A percentile compares a stretch with the other conserved stretches of the same genome.
Conservation (phyloP, 2,113 vertebrate genomes). For the Pheucticus melanocephalus region DNA sequence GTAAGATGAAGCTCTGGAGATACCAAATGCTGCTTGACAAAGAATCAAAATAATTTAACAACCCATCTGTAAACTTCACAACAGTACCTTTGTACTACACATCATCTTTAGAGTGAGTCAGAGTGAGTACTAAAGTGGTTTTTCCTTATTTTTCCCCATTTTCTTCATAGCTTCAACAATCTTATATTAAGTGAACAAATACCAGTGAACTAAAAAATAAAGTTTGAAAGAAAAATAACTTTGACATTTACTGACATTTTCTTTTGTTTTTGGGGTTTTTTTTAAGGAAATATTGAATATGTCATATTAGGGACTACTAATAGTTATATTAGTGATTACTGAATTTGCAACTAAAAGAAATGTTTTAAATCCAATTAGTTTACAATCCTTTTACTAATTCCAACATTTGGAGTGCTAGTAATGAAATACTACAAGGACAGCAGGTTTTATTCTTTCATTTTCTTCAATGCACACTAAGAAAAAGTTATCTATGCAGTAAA, state of each 20-base stretch:
- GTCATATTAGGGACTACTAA: background rate
- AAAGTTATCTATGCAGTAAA: background rate
- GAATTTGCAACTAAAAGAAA: background rate
- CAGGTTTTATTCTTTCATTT: background rate
- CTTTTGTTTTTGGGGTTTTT: too few relatives aligned
- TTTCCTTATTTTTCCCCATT: background rate
- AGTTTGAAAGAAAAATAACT: background rate
- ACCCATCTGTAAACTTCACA: background rate
- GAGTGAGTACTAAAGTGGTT: background rate
- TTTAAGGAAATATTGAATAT: background rate
- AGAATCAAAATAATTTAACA: background rate
- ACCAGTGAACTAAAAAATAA: background rate
- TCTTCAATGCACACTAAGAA: background rate
- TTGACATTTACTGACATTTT: background rate
- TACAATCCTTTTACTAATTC: background rate
- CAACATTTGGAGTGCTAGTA: background rate
- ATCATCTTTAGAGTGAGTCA: background rate
- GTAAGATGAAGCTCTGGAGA: background rate
- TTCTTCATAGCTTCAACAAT: background rate
- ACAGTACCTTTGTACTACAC: background rate
- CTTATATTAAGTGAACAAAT: background rate
- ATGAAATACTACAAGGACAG: background rate
- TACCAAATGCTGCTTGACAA: background rate
- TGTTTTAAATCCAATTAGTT: background rate
- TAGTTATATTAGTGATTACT: background rate